Evolutionary conservation across 2,797 vertebrate species (phyloP), one percentile per base, ranked within the genome.

Genomic region (Rhabdomys pumilio): DNA sequence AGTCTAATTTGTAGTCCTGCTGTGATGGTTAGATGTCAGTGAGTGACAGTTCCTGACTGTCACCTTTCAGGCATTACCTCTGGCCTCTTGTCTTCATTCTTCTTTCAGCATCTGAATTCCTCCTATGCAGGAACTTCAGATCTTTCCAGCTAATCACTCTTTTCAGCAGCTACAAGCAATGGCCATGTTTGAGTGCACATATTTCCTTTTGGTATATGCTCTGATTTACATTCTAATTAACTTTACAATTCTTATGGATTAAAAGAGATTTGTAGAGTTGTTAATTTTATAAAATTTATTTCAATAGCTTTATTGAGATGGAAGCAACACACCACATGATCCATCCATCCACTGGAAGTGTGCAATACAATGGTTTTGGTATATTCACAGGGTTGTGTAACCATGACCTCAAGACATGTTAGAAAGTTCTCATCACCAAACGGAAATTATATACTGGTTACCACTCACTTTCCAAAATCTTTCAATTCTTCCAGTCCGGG

Each of bases 201-300:
- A 57, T 29, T 72, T 73, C 20, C 85, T 73, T 87, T 89, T 79
- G 4, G 53, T 57, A 69, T 83, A 83, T 57, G 4, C 91, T 95
- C 41, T 83, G 44, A 59, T 31, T 63, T 20, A 63, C 24, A 76
- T 47, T 47, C 81, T 88, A 90, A 61, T 76, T 75, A 88, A 72
- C 26, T 47, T 34, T 94, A 44, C 65, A 4, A 89, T 69, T 92
- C 85, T 82, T n/a, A 17, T 73, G 19, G 19, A 55, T 85, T 2
- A 53, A 91, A 79, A 89, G 8, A 79, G 3, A 81, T 38, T 83
- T 83, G 47, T 15, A 8, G 38, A 83, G 57, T 76, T 91, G 31
- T 94, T 89, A 79, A 81, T 55, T 76, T 91, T 31, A 86, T 65
- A 61, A 79, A 61, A 11, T 87, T 7, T 55, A 61, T 76, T 82